Evolutionary conservation across 2,888 invertebrate genomes (phyloP).

Genomic region (Dicycla oo): DNA sequence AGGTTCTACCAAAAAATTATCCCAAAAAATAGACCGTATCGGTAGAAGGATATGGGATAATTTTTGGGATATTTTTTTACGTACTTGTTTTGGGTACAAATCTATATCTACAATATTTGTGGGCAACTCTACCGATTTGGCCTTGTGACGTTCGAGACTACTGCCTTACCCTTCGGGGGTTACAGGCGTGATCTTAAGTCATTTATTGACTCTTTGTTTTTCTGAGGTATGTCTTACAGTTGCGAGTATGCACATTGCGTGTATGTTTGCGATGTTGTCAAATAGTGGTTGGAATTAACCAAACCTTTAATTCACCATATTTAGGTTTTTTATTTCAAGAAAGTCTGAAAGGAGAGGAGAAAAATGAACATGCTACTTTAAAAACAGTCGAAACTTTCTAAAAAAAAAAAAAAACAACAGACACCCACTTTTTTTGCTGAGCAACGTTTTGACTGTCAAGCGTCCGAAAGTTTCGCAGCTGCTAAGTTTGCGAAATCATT

Average conservation of each 20-base stretch:
- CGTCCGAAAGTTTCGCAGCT: constrained; percentile 44
- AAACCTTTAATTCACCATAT: not conserved
- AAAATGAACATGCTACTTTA: not conserved
- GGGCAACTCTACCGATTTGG: too few species aligned
- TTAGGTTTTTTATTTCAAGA: not conserved
- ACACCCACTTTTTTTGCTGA: constrained; percentile 26
- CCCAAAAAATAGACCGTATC: too few species aligned
- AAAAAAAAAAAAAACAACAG: constrained; percentile 13
- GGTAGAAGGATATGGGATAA: too few species aligned
- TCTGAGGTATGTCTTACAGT: not conserved
- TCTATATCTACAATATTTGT: too few species aligned
- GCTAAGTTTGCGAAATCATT: constrained; percentile 54
- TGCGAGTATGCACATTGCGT: not conserved
- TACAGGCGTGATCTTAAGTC: not conserved
- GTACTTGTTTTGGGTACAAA: too few species aligned
- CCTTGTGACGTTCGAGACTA: too few species aligned
- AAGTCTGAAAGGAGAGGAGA: not conserved
- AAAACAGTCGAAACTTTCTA: not conserved
- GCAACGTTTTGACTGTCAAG: constrained; percentile 46
- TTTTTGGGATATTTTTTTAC: too few species aligned
- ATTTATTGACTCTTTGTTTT: not conserved
- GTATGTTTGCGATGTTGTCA: not conserved
- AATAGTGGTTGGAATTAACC: not conserved
- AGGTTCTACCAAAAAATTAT: too few species aligned
- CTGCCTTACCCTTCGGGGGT: not conserved